Conservation (phyloP, 2,797 vertebrate species). For the Coilia nasus region DNA sequence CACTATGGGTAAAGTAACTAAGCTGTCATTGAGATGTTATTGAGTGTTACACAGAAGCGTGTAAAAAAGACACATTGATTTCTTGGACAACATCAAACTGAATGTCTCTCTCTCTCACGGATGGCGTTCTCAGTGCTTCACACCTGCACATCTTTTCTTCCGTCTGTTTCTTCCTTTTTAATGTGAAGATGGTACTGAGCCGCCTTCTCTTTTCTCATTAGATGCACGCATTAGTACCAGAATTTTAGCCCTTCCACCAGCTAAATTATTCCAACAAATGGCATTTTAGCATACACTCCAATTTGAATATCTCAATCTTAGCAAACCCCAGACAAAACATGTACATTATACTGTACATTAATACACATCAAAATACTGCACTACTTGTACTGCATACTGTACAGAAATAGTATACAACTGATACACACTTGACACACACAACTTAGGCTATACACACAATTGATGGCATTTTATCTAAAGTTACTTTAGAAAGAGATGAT, state of each 20-base stretch:
- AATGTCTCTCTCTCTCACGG: not conserved
- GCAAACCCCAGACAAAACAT: not conserved
- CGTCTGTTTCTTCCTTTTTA: not conserved
- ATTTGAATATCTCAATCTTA: too few relatives aligned
- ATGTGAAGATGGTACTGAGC: not conserved
- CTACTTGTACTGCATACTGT: too few relatives aligned
- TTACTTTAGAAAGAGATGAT: too few relatives aligned
- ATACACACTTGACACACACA: too few relatives aligned
- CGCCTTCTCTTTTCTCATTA: not conserved
- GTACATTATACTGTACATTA: not conserved
- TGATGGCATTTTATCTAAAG: too few relatives aligned
- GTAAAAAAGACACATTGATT: conserved; percentile 26
- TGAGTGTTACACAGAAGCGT: not conserved
- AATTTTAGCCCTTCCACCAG: not conserved
- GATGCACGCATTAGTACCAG: not conserved
- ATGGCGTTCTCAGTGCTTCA: not conserved
- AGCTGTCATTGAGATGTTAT: conserved; percentile 10
- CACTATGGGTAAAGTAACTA: not conserved
- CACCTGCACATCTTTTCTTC: not conserved
- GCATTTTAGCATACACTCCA: not conserved
- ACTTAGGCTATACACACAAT: too few relatives aligned
- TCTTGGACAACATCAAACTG: conserved; percentile 13
- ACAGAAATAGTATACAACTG: too few relatives aligned
- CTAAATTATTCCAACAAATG: not conserved
- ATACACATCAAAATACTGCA: too few relatives aligned